Evolutionary conservation across 1,140 invertebrate species (phyloP), one percentile per base, ranked within the genome.

Genomic region (Aphaenogaster floridana): DNA sequence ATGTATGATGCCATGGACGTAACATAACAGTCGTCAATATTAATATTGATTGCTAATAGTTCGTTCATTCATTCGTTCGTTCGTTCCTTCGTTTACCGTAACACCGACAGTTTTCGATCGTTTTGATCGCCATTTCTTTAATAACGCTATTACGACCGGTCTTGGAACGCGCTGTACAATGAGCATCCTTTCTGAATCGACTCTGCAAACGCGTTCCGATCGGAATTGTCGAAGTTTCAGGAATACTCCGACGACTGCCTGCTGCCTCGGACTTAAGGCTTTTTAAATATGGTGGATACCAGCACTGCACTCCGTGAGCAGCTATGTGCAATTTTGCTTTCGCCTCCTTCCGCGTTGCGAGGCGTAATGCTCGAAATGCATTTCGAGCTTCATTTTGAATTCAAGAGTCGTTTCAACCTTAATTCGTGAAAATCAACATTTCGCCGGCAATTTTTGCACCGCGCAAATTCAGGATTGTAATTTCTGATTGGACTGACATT

Each of bases 101-200:
- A 80, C 9, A 7, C 21, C n/a, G 15, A 80, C 45, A 13, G 0
- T 80, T 13, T 54, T 34, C 52, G 66, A 66, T 66, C 21, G 15
- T 57, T 57, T 36, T 39, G 21, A 57, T 85, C 57, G 39, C n/a
- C 57, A 72, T 87, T 89, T 42, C 59, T 90, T 90, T 88, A 90
- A 90, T 90, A 90, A 87, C 52, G 79, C 83, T 71, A 88, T 88
- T 83, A 79, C 21, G 45, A 52, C 3, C 64, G 28, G 59, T 15
- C 57, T 52, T 88, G 77, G 71, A 91, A 90, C 88, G 48, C 63
- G 71, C 17, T 11, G 21, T 52, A 52, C 68, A 78, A 88, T 72
- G 69, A 57, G 52, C 76, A 72, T 87, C 64, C 42, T 86, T 91
- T 90, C 81, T 86, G 88, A 91, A 91, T 91, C 86, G 81, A 84